These are phyloP conservation scores for Caenorhabditis sp. DNA, from an alignment of 2,888 invertebrate genomes.

Conservation along the genomic window DNA sequence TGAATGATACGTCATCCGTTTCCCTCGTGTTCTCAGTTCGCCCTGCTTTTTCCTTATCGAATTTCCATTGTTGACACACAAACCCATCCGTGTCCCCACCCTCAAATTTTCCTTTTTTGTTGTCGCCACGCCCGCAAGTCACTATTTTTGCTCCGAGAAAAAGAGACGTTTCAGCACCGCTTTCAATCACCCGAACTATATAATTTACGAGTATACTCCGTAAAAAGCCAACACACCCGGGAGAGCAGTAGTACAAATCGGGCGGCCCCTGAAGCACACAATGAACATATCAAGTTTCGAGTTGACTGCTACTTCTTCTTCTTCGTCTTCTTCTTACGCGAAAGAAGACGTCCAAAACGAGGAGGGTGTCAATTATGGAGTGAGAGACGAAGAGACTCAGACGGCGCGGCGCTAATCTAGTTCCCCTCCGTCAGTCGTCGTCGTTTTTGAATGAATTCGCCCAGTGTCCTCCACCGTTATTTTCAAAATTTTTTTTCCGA, in stretches of 20 bases:
- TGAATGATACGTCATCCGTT: no score
- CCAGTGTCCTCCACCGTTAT: conserved; percentile 19
- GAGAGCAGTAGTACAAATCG: conserved; percentile 20
- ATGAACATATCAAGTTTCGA: conserved; percentile 47
- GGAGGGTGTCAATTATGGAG: conserved; percentile 46
- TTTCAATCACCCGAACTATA: not conserved
- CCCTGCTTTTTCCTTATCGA: conserved; percentile 15
- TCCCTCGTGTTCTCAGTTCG: conserved; percentile 8
- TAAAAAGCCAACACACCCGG: not conserved
- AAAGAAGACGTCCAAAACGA: conserved; percentile 33
- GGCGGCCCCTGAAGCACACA: conserved; percentile 25
- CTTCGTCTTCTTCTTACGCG: not conserved
- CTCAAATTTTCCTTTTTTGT: not conserved
- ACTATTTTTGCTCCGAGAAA: not conserved
- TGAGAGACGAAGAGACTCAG: conserved; percentile 24
- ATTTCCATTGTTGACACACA: conserved; percentile 9
- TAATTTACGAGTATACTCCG: conserved; percentile 2
- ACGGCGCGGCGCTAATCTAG: conserved; percentile 23
- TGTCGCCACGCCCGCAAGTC: no score
- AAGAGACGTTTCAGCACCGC: no score
- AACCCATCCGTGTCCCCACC: not conserved
- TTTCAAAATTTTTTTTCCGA: conserved; percentile 33
- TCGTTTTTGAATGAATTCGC: conserved; percentile 17
- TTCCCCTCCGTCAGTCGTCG: conserved; percentile 15
- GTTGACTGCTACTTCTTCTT: conserved; percentile 28